Percentiles rank a stretch among this genome's conserved stretches.
Evolutionary conservation across 2,113 vertebrate species (phyloP).

Genomic region (Bubo scandiacus): DNA sequence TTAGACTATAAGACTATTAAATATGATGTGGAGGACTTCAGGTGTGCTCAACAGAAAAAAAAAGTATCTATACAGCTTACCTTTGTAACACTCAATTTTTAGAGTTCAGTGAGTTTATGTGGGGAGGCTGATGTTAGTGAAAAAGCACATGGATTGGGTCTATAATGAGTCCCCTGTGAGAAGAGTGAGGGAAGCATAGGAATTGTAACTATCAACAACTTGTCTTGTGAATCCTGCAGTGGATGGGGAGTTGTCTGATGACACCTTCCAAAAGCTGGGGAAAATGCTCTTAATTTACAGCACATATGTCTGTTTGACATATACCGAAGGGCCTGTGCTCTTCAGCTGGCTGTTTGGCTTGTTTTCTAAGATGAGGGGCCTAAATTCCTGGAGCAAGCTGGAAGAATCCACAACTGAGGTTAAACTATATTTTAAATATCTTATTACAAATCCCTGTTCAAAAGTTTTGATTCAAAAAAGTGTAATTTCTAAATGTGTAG

Average conservation of each 20-base stretch:
- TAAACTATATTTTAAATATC: not conserved
- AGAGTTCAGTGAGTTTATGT: not conserved
- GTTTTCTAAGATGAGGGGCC: not conserved
- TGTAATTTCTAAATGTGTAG: not conserved
- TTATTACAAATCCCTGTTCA: not conserved
- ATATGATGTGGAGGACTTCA: not conserved
- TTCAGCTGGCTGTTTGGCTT: not conserved
- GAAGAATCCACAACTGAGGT: not conserved
- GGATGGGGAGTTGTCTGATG: not conserved
- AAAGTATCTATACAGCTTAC: not conserved
- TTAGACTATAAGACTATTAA: not conserved
- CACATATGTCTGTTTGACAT: not conserved
- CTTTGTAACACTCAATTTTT: not conserved
- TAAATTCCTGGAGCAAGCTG: not conserved
- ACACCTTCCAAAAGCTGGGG: not conserved
- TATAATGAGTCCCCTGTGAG: not conserved
- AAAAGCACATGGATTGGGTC: not conserved
- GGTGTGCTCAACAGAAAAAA: not conserved
- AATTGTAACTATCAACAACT: not conserved
- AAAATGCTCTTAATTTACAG: not conserved
- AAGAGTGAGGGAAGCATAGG: not conserved
- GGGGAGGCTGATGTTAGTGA: not conserved
- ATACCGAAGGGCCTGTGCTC: rapidly evolving
- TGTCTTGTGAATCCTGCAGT: not conserved
- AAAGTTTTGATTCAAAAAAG: not conserved